Conservation (phyloP, 2,113 vertebrate genomes). For the Psammodynastes pulverulentus region DNA sequence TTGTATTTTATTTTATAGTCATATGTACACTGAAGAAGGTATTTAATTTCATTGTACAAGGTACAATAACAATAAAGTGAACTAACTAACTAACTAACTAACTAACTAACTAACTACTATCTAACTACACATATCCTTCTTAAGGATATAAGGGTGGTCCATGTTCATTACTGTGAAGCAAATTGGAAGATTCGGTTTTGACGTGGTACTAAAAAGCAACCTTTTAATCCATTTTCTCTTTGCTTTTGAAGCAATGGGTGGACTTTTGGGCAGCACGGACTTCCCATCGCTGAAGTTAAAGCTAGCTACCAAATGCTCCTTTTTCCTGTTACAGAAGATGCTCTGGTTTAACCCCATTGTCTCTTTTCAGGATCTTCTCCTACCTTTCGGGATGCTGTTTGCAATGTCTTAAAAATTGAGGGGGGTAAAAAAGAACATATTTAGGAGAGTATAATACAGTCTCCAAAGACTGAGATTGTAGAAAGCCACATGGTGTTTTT, state of each 20-base stretch:
- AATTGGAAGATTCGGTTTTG: background rate
- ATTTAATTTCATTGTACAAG: no score
- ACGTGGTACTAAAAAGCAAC: background rate
- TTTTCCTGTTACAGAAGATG: background rate
- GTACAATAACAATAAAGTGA: no score
- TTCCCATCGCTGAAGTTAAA: background rate
- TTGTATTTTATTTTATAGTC: no score
- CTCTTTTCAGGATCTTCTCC: background rate
- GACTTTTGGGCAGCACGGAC: background rate
- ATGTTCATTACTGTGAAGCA: background rate
- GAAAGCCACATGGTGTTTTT: background rate
- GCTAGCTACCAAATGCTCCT: background rate
- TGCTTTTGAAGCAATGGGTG: background rate
- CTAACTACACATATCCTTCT: background rate
- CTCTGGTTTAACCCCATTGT: background rate
- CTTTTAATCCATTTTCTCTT: no score
- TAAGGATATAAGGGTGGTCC: background rate
- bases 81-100: no score
- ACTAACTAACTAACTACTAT: no score
- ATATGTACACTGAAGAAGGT: no score
- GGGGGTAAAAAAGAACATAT: no score
- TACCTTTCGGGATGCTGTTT: background rate
- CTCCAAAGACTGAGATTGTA: background rate
- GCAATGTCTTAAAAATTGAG: background rate
- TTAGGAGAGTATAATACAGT: no score